These are phyloP conservation scores for Monodelphis domestica DNA, from an alignment of 2,797 vertebrate genomes.

Conservation along the genomic window DNA sequence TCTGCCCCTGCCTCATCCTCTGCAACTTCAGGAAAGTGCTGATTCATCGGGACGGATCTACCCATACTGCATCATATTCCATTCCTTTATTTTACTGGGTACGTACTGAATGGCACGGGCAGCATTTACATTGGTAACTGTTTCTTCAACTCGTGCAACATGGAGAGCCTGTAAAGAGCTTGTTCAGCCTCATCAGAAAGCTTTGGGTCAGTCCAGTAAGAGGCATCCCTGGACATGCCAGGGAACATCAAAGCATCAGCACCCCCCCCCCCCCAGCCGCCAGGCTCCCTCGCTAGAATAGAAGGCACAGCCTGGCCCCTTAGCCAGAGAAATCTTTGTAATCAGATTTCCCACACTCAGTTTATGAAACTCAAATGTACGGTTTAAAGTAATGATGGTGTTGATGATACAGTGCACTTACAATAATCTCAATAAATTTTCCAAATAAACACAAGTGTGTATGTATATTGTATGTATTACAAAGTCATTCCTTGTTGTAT, in stretches of 20 bases:
- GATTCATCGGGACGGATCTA: not conserved
- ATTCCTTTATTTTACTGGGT: not conserved
- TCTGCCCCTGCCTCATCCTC: not conserved
- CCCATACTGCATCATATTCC: not conserved
- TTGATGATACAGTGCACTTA: not conserved
- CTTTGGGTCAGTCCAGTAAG: not conserved
- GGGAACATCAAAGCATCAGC: not conserved
- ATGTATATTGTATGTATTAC: no score
- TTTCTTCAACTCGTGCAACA: not conserved
- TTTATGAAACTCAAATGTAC: not conserved
- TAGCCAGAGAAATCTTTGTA: no score
- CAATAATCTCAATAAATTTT: not conserved
- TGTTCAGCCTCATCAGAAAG: not conserved
- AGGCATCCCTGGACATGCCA: not conserved
- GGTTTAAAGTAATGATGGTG: not conserved
- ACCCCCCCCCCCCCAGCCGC: no score
- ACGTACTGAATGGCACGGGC: not conserved
- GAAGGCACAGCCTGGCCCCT: not conserved
- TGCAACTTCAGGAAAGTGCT: not conserved
- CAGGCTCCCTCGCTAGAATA: not conserved
- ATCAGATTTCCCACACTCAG: not conserved
- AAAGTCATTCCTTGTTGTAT: not conserved
- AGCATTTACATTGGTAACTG: not conserved
- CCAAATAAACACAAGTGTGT: not conserved
- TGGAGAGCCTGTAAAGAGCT: not conserved